phyloP scores from a whole-genome alignment of 2,797 vertebrate species.

The Pampus argenteus region DNA sequence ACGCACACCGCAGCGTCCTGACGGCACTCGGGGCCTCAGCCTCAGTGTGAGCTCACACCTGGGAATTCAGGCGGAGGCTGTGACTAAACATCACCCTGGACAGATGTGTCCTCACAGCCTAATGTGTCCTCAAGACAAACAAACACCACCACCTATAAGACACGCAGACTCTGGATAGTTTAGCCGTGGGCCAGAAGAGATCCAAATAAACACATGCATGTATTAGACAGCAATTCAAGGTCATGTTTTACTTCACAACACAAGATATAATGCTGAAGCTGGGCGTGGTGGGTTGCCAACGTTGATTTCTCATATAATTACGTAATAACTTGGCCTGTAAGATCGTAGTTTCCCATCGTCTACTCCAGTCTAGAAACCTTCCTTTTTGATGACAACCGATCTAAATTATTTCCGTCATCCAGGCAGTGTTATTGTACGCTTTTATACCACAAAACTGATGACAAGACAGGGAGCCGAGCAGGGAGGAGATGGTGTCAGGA shows the following conservation, averaged over 20 bases:
- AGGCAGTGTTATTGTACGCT: conserved; percentile 36
- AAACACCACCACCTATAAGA: conserved; percentile 61
- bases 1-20: conserved; percentile 40
- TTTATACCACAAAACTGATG: conserved; percentile 72
- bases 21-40: conserved; percentile 45
- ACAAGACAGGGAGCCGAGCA: conserved; percentile 65
- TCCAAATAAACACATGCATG: conserved; percentile 30
- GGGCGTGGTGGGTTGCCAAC: too few species aligned
- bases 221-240: background rate
- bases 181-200: background rate
- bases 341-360: too few species aligned
- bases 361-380: background rate
- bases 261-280: background rate
- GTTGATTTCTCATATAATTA: too few species aligned
- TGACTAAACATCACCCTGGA: conserved; percentile 65
- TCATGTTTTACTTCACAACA: background rate
- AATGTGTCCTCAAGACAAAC: conserved; percentile 46
- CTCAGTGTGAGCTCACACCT: conserved; percentile 72
- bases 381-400: background rate
- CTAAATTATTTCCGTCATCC: conserved; percentile 1
- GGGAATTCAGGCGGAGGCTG: conserved; percentile 65
- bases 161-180: conserved; percentile 15
- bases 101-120: conserved; percentile 65
- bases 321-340: too few species aligned
- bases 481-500: conserved; percentile 28